Base-by-base conservation (phyloP, 2,797 vertebrate species). In the Diglossa cyanea region DNA sequence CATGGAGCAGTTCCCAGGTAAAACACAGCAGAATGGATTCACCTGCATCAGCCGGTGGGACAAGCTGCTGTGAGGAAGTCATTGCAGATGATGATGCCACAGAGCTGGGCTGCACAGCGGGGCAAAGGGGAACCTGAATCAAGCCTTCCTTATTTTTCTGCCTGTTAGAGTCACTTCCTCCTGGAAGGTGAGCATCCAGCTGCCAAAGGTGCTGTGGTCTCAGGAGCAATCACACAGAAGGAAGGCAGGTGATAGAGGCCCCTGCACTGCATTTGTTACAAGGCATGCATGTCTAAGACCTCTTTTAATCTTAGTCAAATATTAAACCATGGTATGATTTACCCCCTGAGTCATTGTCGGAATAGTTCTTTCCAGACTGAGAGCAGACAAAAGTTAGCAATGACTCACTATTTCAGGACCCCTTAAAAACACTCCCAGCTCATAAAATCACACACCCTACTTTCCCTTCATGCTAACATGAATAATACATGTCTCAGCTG, bases 361-460 rank as follows among this genome's bases (percentile, higher is more conserved):
- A 47, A 23, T 25, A 31, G 40, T 67, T 86, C 42, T 23, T 76
- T 48, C 74, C 55, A 74, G 82, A 57, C 78, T 31, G n/a, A 79
- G 47, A 77, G n/a, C 80, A 88, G 77, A n/a, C 75, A 45, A 61
- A 92, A 1, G 11, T 72, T 77, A 71, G 65, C 6, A 4, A 20
- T 94, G 91, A 95, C 53, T 97, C 89, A 93, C 9, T 24, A 5
- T 10, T 73, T 81, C 44, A 86, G 45, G 95, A 94, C 93, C 95
- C 91, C 77, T 90, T 81, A 35, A 77, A 92, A 94, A 79, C 73
- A 70, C 87, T 94, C 91, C 80, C 48, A 37, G 18, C 66, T 62
- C 35, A 88, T 91, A 95, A 93, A 83, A 86, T 37, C 76, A 91
- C 82, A 93, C 66, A 83, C 44, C 66, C 62, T 78, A 62, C 89